Evolutionary conservation across 2,797 vertebrate genomes (phyloP), one percentile per base, ranked within the genome.

Genomic region (Pelodytes ibericus): DNA sequence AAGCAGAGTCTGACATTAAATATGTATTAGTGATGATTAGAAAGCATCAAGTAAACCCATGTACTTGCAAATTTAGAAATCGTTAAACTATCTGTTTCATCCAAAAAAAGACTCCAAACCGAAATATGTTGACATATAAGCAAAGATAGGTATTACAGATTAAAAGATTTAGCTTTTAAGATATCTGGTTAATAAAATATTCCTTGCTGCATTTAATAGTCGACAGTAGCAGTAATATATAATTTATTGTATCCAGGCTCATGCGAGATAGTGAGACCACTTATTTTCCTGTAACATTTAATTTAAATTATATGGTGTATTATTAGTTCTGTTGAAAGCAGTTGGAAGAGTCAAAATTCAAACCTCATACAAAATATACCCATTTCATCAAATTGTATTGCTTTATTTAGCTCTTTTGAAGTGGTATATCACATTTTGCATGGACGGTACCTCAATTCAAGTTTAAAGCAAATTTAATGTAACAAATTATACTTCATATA

Each of bases 1-100:
- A 39, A 16, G 51, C 18, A 70, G 24, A 70, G n/a, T 4, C 47
- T 30, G 22, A 4, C 24, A 57, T 57, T 58, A 39, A 57, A 70
- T 30, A 31, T 70, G 25, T 57, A 70, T 70, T n/a, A 70, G 51
- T 39, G 15, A 13, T 70, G 67, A 70, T 70, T 70, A 57, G 51
- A 58, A 57, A 70, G 22, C 53, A 70, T 70, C 57, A 13, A 31
- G 31, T 27, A 68, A 51, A 15, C 25, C 3, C 58, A 16, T 16
- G n/a, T 24, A 33, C 53, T 70, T 58, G 18, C 29, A 16, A 29
- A 26, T 26, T 24, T 30, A 7, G 8, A 16, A n/a, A n/a, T n/a
- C n/a, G n/a, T n/a, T n/a, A n/a, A n/a, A n/a, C n/a, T 59, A 29
- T 25, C 8, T 59, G 33, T 36, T 6, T 6, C 11, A 36, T 36